Conservation (phyloP, 2,113 vertebrate species). For the Bubalus kerabau region DNA sequence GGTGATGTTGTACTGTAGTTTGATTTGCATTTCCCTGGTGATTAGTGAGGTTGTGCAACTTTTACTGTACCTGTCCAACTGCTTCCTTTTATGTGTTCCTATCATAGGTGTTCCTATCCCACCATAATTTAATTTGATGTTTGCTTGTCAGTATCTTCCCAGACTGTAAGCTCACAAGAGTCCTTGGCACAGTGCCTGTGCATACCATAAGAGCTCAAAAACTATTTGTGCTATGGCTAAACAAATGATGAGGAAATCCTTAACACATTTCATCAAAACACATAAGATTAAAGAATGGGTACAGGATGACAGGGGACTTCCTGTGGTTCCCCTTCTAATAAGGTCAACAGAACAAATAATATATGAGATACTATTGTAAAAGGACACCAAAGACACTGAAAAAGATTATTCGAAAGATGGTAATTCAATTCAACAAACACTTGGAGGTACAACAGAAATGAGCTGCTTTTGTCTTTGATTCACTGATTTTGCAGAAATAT, state of each 20-base stretch:
- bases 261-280: background rate
- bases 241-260: background rate
- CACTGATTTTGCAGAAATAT: constrained; percentile 20
- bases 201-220: background rate
- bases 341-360: background rate
- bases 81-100: background rate
- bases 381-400: background rate
- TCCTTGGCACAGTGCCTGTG: background rate
- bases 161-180: background rate
- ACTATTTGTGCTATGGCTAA: background rate
- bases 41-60: background rate
- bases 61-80: background rate
- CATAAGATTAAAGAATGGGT: background rate
- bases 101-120: background rate
- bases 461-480: background rate
- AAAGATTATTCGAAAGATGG: background rate
- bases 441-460: background rate
- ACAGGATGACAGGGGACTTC: background rate
- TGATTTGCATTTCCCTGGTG: background rate
- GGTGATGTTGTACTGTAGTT: background rate
- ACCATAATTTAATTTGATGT: background rate
- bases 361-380: background rate
- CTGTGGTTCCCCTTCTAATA: background rate
- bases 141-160: background rate
- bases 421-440: background rate